Conservation (phyloP, 2,113 vertebrate genomes). For the Cynocephalus volans region DNA sequence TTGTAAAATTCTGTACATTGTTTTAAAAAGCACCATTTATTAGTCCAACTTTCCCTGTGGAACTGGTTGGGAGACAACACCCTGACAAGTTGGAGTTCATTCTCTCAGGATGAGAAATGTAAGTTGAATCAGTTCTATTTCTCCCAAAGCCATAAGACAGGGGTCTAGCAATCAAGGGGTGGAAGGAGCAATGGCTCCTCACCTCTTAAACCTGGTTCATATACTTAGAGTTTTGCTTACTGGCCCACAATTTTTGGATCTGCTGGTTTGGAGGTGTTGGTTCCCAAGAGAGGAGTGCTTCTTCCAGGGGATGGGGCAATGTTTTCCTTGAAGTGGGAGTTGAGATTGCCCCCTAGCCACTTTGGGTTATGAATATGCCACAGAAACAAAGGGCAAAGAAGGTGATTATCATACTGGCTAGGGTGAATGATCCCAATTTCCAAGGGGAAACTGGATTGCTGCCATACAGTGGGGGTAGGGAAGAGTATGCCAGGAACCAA, state of each 20-base stretch:
- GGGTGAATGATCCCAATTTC: background rate
- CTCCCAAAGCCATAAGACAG: background rate
- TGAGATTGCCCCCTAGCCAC: background rate
- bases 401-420: background rate
- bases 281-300: background rate
- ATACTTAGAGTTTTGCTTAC: background rate
- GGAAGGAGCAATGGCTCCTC: background rate
- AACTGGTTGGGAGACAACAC: background rate
- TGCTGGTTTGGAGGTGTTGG: background rate
- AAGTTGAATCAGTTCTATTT: background rate
- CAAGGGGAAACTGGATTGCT: background rate
- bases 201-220: background rate
- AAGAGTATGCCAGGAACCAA: background rate
- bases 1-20: background rate
- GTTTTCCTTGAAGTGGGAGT: background rate
- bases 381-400: slow-evolving; percentile 1
- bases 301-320: background rate
- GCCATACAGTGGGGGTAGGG: too few species aligned
- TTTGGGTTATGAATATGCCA: background rate
- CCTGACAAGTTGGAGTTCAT: background rate
- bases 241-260: background rate
- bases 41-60: background rate
- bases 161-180: too few species aligned
- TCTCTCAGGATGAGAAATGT: background rate
- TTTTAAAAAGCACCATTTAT: background rate